Conservation (phyloP, 2,113 vertebrate species). For the Tapirus terrestris region DNA sequence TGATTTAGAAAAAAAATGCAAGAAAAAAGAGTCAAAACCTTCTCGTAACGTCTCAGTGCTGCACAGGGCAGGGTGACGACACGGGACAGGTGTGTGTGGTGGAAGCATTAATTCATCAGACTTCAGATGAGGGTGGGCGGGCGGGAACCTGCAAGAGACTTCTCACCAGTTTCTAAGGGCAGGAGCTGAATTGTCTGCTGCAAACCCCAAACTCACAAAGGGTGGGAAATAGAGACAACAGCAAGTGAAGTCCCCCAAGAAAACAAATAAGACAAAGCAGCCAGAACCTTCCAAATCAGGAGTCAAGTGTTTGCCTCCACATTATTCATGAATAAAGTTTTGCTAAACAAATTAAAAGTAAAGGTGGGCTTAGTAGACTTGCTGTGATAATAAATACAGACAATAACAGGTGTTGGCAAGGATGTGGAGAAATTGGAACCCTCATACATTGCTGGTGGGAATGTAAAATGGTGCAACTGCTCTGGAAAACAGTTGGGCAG, state of each 20-base stretch:
- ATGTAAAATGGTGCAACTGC: background rate
- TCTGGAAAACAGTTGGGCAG: background rate
- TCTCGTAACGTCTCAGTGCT: conserved; percentile 61
- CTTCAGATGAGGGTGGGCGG: no score
- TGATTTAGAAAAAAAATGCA: conserved; percentile 64
- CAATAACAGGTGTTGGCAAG: background rate
- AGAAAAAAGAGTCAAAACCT: conserved; percentile 58
- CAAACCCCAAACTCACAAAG: background rate
- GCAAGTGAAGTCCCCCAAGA: background rate
- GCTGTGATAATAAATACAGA: background rate
- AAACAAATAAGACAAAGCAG: background rate
- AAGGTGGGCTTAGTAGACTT: background rate
- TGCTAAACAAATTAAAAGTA: background rate
- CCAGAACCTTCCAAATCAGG: background rate
- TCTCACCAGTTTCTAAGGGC: background rate
- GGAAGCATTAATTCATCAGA: background rate
- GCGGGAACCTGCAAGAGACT: background rate
- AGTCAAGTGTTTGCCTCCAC: background rate
- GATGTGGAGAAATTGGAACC: background rate
- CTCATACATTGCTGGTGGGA: background rate
- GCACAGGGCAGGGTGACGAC: background rate
- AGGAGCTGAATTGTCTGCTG: background rate
- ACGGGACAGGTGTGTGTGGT: background rate
- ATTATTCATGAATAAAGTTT: background rate
- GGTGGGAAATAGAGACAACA: background rate